Evolutionary conservation across 2,797 vertebrate genomes (phyloP).

Genomic region (Tolypeutes matacus): DNA sequence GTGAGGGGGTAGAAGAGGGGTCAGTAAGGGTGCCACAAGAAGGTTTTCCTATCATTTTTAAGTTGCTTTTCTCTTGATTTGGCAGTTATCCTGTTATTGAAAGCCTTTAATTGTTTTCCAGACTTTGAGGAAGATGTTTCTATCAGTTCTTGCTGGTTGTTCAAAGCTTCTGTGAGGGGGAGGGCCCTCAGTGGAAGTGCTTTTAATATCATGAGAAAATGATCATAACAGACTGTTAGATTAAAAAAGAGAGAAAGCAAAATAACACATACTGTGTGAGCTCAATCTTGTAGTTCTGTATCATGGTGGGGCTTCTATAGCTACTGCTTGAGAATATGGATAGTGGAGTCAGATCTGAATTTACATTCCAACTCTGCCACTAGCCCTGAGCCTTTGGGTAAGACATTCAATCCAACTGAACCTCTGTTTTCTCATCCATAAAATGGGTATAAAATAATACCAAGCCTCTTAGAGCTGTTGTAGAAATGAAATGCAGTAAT

Average conservation of each 20-base stretch:
- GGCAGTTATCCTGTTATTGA: too few relatives aligned
- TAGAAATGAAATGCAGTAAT: background rate
- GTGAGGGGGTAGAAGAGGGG: too few relatives aligned
- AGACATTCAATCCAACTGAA: background rate
- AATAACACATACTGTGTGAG: background rate
- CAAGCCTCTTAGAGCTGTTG: background rate
- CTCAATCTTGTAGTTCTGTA: background rate
- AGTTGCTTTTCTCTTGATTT: too few relatives aligned
- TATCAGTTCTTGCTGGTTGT: too few relatives aligned
- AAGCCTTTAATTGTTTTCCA: too few relatives aligned
- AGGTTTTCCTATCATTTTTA: too few relatives aligned
- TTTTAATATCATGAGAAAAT: constrained; percentile 21
- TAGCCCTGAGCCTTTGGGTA: background rate
- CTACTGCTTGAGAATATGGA: background rate
- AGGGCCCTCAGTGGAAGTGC: background rate
- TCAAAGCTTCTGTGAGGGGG: too few relatives aligned
- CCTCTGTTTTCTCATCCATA: constrained; percentile 29
- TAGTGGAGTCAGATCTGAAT: background rate
- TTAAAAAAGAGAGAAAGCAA: background rate
- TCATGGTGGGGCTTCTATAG: rapidly evolving
- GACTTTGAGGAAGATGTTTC: too few relatives aligned
- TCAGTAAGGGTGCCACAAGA: too few relatives aligned
- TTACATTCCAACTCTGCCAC: background rate
- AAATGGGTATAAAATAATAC: constrained; percentile 56
- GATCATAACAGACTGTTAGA: background rate